Evolutionary conservation across 1,140 invertebrate species (phyloP).

Genomic region (Teleopsis dalmanni): DNA sequence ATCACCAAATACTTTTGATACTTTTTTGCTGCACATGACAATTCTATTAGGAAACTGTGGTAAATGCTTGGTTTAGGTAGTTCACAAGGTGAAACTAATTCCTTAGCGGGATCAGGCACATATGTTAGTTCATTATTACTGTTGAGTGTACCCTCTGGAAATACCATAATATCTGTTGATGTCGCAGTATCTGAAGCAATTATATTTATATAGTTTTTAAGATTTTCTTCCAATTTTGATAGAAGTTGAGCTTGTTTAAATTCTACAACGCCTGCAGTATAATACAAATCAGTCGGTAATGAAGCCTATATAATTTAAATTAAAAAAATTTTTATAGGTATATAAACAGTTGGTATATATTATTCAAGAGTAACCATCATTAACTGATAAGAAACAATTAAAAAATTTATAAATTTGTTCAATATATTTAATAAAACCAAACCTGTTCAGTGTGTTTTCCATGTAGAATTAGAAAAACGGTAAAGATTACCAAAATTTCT

Average conservation of each 20-base stretch:
- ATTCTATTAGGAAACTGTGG: constrained; percentile 19
- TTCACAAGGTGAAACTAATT: constrained; percentile 19
- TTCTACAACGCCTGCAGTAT: constrained; percentile 50
- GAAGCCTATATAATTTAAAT: too few relatives aligned
- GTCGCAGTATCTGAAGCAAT: constrained; percentile 21
- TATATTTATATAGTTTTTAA: constrained; percentile 27
- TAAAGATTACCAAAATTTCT: too few relatives aligned
- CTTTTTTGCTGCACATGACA: constrained; percentile 30
- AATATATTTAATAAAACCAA: too few relatives aligned
- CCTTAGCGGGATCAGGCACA: constrained; percentile 18
- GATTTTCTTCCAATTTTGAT: constrained; percentile 15
- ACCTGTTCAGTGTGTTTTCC: too few relatives aligned
- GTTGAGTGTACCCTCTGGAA: constrained; percentile 61
- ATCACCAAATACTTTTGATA: constrained; percentile 54
- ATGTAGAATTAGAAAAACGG: too few relatives aligned
- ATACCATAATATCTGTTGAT: constrained; percentile 68
- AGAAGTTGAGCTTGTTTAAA: constrained; percentile 19
- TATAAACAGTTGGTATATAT: too few relatives aligned
- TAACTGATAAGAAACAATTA: too few relatives aligned
- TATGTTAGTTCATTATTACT: constrained; percentile 14
- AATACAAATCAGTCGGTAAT: constrained; percentile 42
- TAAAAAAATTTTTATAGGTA: too few relatives aligned
- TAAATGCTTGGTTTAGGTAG: constrained; percentile 4
- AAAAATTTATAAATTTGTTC: too few relatives aligned
- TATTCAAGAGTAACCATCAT: too few relatives aligned